Evolutionary conservation across 2,888 invertebrate genomes (phyloP), one percentile per base, ranked within the genome.

Genomic region (Thelaira solivaga): DNA sequence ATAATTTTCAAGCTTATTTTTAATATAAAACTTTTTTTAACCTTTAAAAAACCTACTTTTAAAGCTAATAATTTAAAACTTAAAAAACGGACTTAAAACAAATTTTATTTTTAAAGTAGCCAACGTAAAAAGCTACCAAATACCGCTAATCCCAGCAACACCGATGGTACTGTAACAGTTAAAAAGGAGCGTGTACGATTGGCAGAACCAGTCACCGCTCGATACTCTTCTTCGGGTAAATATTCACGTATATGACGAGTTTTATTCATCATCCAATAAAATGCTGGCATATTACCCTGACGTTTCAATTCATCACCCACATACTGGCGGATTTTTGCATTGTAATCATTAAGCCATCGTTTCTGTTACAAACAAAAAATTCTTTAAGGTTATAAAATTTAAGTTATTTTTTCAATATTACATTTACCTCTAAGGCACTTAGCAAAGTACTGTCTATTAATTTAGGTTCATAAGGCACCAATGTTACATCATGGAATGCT

Each of bases 401-500:
- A n/a, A 20, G 13, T n/a, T 11, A 8, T 34, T 53, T 6, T 2
- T 20, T 53, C 2, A 4, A 3, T 1, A 13, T 31, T 31, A 1
- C 4, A 55, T 61, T 67, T 90, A 97, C 97, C 91, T 98, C 97
- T 82, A 93, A 92, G 49, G 93, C 91, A 39, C 93, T 94, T 22
- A 98, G 90, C 87, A 96, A 89, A 29, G 91, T 91, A 20, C 92
- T 89, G 81, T 96, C 93, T 71, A 98, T 95, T 80, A 98, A 90
- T 84, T 96, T 96, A 0, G 93, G 93, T 86, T 97, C 96, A 85
- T 94, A 97, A 0, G 97, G 97, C 49, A 97, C 94, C 67, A 97
- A 90, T 0, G 97, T 97, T 1, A 96, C 91, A 53, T 96, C 93
- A 80, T 91, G 91, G 89, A 98, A 97, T 67, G 93, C 93, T 49